phyloP scores from a whole-genome alignment of 2,113 vertebrate species.

The Plectropomus leopardus region DNA sequence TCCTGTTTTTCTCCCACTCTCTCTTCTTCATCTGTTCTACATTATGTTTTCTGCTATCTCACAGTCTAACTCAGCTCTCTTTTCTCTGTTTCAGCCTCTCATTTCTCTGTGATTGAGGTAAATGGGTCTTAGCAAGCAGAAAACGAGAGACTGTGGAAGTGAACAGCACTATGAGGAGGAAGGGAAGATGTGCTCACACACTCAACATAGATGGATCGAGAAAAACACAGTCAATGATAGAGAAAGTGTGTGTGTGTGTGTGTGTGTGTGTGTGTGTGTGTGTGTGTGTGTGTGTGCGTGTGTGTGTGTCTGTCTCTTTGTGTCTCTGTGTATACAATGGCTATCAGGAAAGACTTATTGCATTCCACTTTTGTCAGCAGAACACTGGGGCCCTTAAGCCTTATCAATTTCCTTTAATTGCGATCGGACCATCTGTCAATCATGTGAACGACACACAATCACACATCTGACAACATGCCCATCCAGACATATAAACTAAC shows the following conservation, averaged over 20 bases:
- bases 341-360: conserved; percentile 57
- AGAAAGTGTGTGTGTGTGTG: conserved; percentile 18
- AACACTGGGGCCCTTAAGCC: conserved; percentile 66
- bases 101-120: conserved; percentile 64
- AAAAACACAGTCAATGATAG: conserved; percentile 40
- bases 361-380: conserved; percentile 77
- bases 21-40: conserved; percentile 72
- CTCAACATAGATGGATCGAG: conserved; percentile 43
- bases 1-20: conserved; percentile 63
- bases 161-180: conserved; percentile 54
- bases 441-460: conserved; percentile 45
- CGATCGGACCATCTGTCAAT: conserved; percentile 75
- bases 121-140: conserved; percentile 64
- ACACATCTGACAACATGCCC: conserved; percentile 21
- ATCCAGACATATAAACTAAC: conserved; percentile 16
- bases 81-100: conserved; percentile 54
- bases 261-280: conserved; percentile 27
- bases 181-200: conserved; percentile 70
- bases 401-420: conserved; percentile 81
- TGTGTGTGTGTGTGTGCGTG: no score
- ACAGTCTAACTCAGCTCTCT: conserved; percentile 43
- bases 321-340: conserved; percentile 50
- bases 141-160: conserved; percentile 22
- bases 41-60: conserved; percentile 71
- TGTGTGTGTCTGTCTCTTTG: no score